phyloP scores from a whole-genome alignment of 2,888 invertebrate species.

The Heteromurus nitidus region DNA sequence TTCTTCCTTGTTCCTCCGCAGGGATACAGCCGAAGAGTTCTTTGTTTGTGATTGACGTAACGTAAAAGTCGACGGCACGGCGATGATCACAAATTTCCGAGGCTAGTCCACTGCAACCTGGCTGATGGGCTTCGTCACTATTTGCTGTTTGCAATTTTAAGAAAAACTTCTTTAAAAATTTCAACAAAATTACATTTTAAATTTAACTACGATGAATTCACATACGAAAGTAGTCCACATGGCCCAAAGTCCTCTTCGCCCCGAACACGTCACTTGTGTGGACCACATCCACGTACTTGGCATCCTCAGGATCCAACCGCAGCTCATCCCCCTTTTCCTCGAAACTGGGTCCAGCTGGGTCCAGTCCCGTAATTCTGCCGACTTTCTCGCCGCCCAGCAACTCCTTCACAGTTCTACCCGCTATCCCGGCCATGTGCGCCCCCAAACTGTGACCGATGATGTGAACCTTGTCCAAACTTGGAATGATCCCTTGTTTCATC shows the following conservation, averaged over 20 bases:
- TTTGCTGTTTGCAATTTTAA: too few species aligned
- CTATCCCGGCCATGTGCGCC: conserved; percentile 76
- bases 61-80: background rate
- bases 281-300: background rate
- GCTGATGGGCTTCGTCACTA: too few species aligned
- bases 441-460: background rate
- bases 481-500: background rate
- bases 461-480: background rate
- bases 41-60: background rate
- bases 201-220: too few species aligned
- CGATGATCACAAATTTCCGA: background rate
- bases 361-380: background rate
- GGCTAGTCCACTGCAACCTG: too few species aligned
- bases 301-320: background rate
- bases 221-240: background rate
- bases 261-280: background rate
- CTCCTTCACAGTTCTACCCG: background rate
- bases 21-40: background rate
- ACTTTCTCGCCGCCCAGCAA: conserved; percentile 9
- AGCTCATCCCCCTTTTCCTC: background rate
- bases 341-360: background rate
- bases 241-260: background rate
- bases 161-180: too few species aligned
- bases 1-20: too few species aligned
- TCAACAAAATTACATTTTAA: background rate